Evolutionary conservation across 2,888 invertebrate genomes (phyloP), one percentile per base, ranked within the genome.

Genomic region (Aspidiotus destructor): DNA sequence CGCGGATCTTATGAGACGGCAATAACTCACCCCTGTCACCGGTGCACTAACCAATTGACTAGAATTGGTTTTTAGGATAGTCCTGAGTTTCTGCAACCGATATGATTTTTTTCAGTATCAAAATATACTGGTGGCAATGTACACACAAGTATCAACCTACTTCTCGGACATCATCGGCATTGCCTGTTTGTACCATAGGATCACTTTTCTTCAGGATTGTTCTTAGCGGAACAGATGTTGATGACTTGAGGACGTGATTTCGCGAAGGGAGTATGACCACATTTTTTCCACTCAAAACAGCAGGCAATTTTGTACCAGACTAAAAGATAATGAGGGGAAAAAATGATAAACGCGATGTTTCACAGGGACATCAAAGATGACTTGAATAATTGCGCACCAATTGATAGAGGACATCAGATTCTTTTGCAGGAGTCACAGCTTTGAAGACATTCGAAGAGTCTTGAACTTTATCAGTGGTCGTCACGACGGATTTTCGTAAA

Each of bases 281-380:
- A 13, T 58, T 58, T 13, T 58, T 58, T 13, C 58, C 58, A 40
- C 40, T 28, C 8, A 58, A 8, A 58, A 58, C 28, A 8, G 58
- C 40, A 17, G 58, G 58, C 8, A 58, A 40, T 17, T 58, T 58
- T 1, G 28, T 28, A 13, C 58, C 58, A 58, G 58, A 17, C 58
- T 58, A 28, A 8, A 28, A 28, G 16, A 28, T 28, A 5, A 5
- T 28, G 28, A 28, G 28, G 5, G 1, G 28, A 28, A 28, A 28
- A 28, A 28, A 28, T 28, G 28, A 28, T 28, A 28, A 28, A 28
- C 28, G 28, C 28, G 28, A 28, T 28, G 28, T 28, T 28, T 5
- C 28, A 28, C 28, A 5, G 5, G 28, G 28, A 28, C 5, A 28
- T 28, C 28, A 28, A 28, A 28, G 28, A 28, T 28, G 28, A 28